Percentiles rank a stretch among this genome's conserved stretches.
Conservation (phyloP, 2,888 invertebrate species). For the Scaptomyza polygonia region DNA sequence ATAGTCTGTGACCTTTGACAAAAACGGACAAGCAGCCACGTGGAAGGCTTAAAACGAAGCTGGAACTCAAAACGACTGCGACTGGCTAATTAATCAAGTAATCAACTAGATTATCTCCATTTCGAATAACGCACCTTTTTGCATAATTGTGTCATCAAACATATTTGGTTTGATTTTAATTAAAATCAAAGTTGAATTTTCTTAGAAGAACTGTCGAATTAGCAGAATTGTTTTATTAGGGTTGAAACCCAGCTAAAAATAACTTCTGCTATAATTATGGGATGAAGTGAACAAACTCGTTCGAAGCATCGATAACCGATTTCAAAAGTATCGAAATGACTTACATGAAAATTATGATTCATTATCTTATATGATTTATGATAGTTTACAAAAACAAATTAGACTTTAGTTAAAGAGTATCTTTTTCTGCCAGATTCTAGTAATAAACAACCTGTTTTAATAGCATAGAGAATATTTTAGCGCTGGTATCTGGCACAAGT, state of each 20-base stretch:
- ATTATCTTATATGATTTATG: background rate
- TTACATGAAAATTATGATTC: background rate
- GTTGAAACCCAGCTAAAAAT: background rate
- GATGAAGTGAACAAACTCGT: background rate
- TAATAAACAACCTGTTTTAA: background rate
- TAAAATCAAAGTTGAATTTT: background rate
- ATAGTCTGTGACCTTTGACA: slow-evolving; percentile 6
- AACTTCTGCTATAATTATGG: background rate
- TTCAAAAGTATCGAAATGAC: background rate
- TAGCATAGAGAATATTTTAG: background rate
- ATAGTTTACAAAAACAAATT: background rate
- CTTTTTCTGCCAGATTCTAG: background rate
- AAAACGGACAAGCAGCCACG: slow-evolving; percentile 4
- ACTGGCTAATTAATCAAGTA: slow-evolving; percentile 38
- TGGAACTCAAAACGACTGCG: slow-evolving; percentile 23
- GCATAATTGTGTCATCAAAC: background rate
- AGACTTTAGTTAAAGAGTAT: background rate
- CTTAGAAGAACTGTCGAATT: too few species aligned
- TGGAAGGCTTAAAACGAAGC: slow-evolving; percentile 3
- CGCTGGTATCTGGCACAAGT: slow-evolving; percentile 10
- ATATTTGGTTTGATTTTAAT: background rate
- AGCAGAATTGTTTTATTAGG: background rate
- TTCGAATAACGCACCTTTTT: slow-evolving; percentile 6
- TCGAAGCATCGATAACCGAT: background rate
- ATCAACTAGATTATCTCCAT: slow-evolving; percentile 22